Evolutionary conservation across 2,888 invertebrate species (phyloP), one percentile per base, ranked within the genome.

Genomic region (Oasisia sp.): DNA sequence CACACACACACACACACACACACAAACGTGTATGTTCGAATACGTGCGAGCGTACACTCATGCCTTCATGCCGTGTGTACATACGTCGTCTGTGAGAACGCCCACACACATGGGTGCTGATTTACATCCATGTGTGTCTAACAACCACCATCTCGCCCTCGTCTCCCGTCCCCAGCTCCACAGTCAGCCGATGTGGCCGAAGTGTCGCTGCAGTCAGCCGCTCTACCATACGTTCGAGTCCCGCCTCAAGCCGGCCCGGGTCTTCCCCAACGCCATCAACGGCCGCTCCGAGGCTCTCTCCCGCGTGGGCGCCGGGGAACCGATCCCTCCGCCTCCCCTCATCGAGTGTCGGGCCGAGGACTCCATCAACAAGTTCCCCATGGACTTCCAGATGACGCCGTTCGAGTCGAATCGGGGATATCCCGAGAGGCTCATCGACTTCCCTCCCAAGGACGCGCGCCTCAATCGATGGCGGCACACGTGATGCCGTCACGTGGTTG

Each of bases 381-480:
- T 74, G 74, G n/a, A 74, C 74, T n/a, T 2, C 74, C 27, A 74
- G 74, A 7, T 74, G 74, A 74, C 74, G 74, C 74, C 74, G 74
- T 74, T 27, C 74, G 74, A 74, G 74, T 14, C 74, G 4, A 74
- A 74, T 7, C 74, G 74, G 27, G 74, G 74, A 74, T 27, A 19
- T 19, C 74, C 74, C 27, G 74, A 19, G 27, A 74, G n/a, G 7
- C 74, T 74, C 27, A 27, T 74, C 74, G 74, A 74, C 74, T 74
- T 74, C 74, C 74, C 74, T 27, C 74, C 74, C 27, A 74, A 74
- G n/a, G 74, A 14, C 4, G 74, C 74, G 74, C 74, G 74, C 27
- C 74, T 74, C 27, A 74, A 74, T 74, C 74, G 74, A 27, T 74
- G 74, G 74, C 74, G 74, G 74, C 74, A 74, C 74, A 74, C 74